phyloP scores from a whole-genome alignment of 2,888 invertebrate species.

The Agonopterix alstromeriana region DNA sequence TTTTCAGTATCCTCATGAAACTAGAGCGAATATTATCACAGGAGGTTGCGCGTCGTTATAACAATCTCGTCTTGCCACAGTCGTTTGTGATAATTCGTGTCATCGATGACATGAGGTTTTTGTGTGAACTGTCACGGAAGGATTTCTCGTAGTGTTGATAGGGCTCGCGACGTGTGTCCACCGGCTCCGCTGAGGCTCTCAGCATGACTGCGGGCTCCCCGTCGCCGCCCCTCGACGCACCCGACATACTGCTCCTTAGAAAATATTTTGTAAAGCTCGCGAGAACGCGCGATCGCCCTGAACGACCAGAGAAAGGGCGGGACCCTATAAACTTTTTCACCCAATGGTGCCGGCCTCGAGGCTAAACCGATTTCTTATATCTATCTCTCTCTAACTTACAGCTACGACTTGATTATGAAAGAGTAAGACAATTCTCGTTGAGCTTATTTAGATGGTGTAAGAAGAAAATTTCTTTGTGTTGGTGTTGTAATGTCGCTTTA shows the following conservation, averaged over 20 bases:
- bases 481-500: conserved; percentile 70
- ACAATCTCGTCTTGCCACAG: conserved; percentile 37
- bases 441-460: conserved; percentile 13
- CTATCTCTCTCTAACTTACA: conserved; percentile 36
- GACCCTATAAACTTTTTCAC: conserved; percentile 55
- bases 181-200: conserved; percentile 69
- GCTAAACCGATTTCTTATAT: conserved; percentile 18
- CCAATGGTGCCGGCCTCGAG: conserved; percentile 47
- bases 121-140: conserved; percentile 53
- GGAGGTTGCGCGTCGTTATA: conserved; percentile 61
- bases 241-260: conserved; percentile 71
- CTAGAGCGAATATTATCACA: conserved; percentile 56
- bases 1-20: conserved; percentile 55
- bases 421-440: conserved; percentile 18
- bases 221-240: conserved; percentile 66
- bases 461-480: conserved; percentile 70
- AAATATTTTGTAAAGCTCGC: conserved; percentile 50
- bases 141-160: conserved; percentile 58
- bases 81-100: conserved; percentile 22
- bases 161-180: conserved; percentile 69
- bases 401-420: conserved; percentile 16
- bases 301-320: conserved; percentile 62
- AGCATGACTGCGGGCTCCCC: conserved; percentile 76
- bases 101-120: conserved; percentile 46
- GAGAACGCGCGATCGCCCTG: conserved; percentile 64